Percentiles rank a stretch among this genome's conserved stretches.
Evolutionary conservation across 2,797 vertebrate genomes (phyloP).

Genomic region (Gastrophryne carolinensis): DNA sequence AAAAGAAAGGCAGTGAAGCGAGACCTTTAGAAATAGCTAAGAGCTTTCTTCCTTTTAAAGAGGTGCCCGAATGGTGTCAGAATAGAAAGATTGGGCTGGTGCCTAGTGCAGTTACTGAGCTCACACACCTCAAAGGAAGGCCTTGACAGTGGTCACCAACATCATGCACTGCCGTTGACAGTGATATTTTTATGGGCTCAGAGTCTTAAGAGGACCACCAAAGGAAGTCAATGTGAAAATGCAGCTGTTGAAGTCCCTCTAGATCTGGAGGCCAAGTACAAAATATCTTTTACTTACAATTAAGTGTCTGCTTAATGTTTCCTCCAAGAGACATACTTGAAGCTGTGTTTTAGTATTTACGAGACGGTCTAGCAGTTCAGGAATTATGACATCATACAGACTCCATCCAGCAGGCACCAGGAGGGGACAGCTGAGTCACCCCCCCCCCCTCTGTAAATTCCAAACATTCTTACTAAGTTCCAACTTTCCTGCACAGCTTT

Average conservation of each 20-base stretch:
- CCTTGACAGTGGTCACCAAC: too few species aligned
- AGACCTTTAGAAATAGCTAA: too few species aligned
- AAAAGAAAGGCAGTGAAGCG: too few species aligned
- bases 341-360: constrained; percentile 1
- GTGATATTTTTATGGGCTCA: too few species aligned
- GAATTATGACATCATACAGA: constrained; percentile 37
- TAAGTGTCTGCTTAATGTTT: background rate
- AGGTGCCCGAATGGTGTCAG: too few species aligned
- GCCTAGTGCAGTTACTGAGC: too few species aligned
- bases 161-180: too few species aligned
- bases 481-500: constrained; percentile 20
- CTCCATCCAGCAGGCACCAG: constrained; percentile 13
- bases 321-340: background rate
- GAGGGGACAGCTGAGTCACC: constrained; percentile 44
- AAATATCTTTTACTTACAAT: background rate
- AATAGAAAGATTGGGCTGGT: too few species aligned
- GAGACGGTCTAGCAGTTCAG: background rate
- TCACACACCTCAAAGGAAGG: too few species aligned
- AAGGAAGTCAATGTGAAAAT: background rate
- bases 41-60: too few species aligned
- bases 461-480: constrained; percentile 30
- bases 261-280: background rate
- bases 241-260: background rate
- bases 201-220: background rate
- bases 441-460: constrained; percentile 21